These are phyloP conservation scores for Xenops minutus DNA, from an alignment of 2,797 vertebrate genomes.

Conservation along the genomic window DNA sequence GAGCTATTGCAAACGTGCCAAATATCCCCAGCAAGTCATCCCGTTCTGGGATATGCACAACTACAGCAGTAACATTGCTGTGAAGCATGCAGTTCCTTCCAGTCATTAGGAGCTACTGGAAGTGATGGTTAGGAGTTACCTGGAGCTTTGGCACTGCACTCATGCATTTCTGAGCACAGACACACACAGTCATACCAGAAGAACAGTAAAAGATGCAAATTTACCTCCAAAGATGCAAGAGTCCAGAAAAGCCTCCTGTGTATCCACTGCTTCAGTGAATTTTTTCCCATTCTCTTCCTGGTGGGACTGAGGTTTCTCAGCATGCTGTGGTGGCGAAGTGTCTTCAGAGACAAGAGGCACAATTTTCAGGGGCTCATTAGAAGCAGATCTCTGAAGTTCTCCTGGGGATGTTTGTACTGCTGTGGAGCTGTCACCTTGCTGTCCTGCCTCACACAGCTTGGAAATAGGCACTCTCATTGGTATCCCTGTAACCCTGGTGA, in stretches of 20 bases:
- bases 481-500: conserved; percentile 20
- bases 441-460: neutral
- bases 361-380: neutral
- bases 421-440: neutral
- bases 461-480: conserved; percentile 56
- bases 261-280: neutral
- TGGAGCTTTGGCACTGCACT: neutral
- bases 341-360: neutral
- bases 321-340: neutral
- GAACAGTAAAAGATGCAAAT: neutral
- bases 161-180: neutral
- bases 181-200: neutral
- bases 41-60: neutral
- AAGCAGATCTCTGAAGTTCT: neutral
- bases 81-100: neutral
- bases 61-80: neutral
- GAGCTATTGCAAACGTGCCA: neutral
- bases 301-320: neutral
- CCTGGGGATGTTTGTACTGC: neutral
- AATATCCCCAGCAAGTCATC: neutral
- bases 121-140: neutral
- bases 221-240: conserved; percentile 31
- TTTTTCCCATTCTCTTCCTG: neutral
- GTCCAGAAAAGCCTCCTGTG: neutral
- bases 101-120: neutral